Evolutionary conservation across 2,797 vertebrate genomes (phyloP), one percentile per base, ranked within the genome.

Genomic region (Simalia tracyae): DNA sequence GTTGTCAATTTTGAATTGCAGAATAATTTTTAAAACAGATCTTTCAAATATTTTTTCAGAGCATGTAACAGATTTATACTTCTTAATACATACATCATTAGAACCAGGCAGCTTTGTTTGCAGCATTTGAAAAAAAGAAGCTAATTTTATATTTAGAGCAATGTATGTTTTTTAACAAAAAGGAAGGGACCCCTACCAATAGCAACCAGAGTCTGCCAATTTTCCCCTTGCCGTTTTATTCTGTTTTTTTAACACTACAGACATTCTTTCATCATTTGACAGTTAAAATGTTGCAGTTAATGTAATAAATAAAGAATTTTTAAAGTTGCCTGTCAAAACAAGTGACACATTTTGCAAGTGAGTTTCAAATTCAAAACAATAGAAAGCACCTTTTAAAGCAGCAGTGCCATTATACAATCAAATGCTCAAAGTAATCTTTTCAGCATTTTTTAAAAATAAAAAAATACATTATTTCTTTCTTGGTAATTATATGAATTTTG

Each of bases 301-400:
- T 98, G 97, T 98, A 98, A 97, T 97, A 98, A 98, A 98, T 97
- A 98, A 97, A 97, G 97, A 98, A 97, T 96, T 97, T 98, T 97
- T 97, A 97, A 98, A 97, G 97, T 96, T 87, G 81, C 95, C 96
- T 98, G 98, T 98, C 98, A 98, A 97, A 98, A 98, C 98, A 98
- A 98, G 96, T 97, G 97, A 98, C 98, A 97, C 92, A 97, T 97
- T 97, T 97, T 97, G 96, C 97, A 96, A 95, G 96, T 91, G 94
- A 97, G 97, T 98, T 97, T 97, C 96, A 96, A 96, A 97, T 97
- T 97, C 94, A 8, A 97, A 98, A 98, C 98, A 98, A 98, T 97
- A 96, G 97, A 96, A 98, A 97, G 97, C 97, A 98, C 97, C 97
- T 97, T 98, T 97, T 97, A 97, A 98, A 97, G 98, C 97, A 97